phyloP scores from a whole-genome alignment of 2,797 vertebrate species.

The Myotis pilosus region DNA sequence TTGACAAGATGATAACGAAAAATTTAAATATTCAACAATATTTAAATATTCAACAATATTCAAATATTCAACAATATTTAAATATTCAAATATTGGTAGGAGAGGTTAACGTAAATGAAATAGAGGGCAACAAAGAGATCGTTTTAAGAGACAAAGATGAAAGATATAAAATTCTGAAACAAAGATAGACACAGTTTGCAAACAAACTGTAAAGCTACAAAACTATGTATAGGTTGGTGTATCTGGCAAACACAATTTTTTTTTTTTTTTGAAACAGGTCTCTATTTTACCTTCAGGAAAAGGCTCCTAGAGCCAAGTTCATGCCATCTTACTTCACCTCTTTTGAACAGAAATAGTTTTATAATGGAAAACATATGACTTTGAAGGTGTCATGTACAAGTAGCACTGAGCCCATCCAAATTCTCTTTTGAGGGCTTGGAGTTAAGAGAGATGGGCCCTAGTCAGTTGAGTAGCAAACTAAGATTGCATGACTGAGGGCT shows the following conservation, averaged over 20 bases:
- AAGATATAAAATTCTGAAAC: neutral
- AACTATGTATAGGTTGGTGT: neutral
- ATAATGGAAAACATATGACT: neutral
- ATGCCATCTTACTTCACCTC: neutral
- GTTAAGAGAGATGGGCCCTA: neutral
- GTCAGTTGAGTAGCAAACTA: neutral
- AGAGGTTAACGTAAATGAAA: neutral
- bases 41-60: neutral
- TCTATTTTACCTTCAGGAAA: neutral
- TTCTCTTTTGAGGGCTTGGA: neutral
- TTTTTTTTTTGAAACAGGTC: neutral
- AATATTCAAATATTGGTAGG: neutral
- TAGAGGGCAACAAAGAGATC: neutral
- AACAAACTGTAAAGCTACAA: neutral
- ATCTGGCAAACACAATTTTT: neutral
- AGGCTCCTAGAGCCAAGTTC: neutral
- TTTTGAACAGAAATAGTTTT: neutral
- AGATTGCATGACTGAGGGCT: neutral
- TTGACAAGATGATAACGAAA: neutral
- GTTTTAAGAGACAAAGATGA: neutral
- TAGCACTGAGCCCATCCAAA: neutral
- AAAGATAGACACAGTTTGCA: neutral
- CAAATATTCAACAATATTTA: neutral
- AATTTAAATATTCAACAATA: neutral
- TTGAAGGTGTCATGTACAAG: neutral